A percentile compares a stretch with the other conserved stretches of the same genome.
Evolutionary conservation across 2,888 invertebrate genomes (phyloP).

Genomic region (Polyommatus icarus): DNA sequence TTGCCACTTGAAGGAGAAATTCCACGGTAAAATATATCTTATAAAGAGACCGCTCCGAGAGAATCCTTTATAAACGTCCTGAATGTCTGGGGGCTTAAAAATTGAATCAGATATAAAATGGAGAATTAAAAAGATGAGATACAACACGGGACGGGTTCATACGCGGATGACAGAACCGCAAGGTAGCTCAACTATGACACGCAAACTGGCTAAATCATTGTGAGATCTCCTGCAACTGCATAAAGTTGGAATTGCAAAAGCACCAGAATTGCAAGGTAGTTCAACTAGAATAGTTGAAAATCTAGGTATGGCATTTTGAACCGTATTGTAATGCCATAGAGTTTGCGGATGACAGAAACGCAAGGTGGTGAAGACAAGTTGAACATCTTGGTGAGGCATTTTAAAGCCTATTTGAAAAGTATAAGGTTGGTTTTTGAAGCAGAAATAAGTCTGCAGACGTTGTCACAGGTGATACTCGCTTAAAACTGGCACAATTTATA

Average conservation of each 20-base stretch:
- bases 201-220: not conserved
- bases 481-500: conserved; percentile 24
- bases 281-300: not conserved
- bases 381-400: conserved; percentile 28
- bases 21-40: conserved; percentile 4
- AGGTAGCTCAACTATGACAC: not conserved
- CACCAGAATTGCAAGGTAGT: not conserved
- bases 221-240: not conserved
- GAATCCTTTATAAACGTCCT: conserved; percentile 18
- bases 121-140: conserved; percentile 29
- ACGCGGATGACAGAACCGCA: conserved; percentile 22
- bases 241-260: not conserved
- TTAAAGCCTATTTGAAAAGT: conserved; percentile 30
- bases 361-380: conserved; percentile 28
- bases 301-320: not conserved
- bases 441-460: conserved; percentile 30
- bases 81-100: conserved; percentile 27
- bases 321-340: not conserved
- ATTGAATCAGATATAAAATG: conserved; percentile 27
- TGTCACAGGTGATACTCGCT: conserved; percentile 40
- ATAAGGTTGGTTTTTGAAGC: conserved; percentile 23
- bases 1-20: conserved; percentile 10
- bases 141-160: conserved; percentile 11
- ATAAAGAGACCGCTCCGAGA: not conserved
- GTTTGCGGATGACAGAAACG: conserved; percentile 37